Percentiles rank a stretch among this genome's conserved stretches.
Evolutionary conservation across 2,113 vertebrate genomes (phyloP).

Genomic region (Porphyrio hochstetteri): DNA sequence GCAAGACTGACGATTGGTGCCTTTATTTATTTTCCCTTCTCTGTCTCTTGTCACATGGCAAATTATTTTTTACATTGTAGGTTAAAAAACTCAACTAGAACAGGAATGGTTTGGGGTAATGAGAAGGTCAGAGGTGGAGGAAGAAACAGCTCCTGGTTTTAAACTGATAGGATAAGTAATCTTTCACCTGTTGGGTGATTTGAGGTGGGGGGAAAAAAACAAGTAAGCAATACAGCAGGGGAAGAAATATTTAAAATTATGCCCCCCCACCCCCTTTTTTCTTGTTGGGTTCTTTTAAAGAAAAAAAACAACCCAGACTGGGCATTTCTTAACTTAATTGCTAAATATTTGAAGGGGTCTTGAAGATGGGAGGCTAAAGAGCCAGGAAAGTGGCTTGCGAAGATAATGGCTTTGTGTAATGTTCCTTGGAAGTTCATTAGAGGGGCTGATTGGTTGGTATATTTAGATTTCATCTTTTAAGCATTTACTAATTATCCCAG

Average conservation of each 20-base stretch:
- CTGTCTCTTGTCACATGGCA: background rate
- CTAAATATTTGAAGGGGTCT: background rate
- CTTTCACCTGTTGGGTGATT: background rate
- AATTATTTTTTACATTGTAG: background rate
- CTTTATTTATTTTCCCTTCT: background rate
- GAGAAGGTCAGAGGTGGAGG: background rate
- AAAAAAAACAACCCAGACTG: background rate
- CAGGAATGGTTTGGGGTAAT: background rate
- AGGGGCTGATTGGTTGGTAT: constrained; percentile 65
- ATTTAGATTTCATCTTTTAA: constrained; percentile 75
- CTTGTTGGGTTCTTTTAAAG: background rate
- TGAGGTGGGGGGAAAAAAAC: background rate
- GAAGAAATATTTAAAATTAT: background rate
- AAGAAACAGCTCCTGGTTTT: background rate
- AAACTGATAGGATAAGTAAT: background rate
- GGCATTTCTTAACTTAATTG: background rate
- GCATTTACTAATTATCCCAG: constrained; percentile 72
- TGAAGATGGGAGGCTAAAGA: background rate
- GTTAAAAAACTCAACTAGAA: background rate
- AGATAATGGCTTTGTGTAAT: constrained; percentile 57
- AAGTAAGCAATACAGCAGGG: background rate
- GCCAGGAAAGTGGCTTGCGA: constrained; percentile 23
- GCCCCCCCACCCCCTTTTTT: background rate
- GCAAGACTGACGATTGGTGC: background rate
- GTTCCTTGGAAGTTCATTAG: constrained; percentile 59